Percentiles rank a stretch among this genome's conserved stretches.
These are phyloP conservation scores for Yponomeuta evonymella DNA, from an alignment of 2,888 invertebrate species.

Conservation along the genomic window DNA sequence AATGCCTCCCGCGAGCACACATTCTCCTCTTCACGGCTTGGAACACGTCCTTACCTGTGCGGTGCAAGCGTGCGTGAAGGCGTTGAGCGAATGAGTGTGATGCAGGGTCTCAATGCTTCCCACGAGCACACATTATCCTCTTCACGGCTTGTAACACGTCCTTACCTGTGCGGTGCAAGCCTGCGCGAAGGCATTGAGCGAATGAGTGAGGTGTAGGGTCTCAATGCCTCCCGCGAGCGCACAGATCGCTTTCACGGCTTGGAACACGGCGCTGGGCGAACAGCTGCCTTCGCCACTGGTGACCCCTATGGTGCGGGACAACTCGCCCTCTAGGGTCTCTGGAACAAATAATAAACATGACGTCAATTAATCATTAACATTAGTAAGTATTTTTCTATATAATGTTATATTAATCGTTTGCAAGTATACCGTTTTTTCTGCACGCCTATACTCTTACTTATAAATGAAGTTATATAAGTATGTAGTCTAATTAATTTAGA, in stretches of 20 bases:
- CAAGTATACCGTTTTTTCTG: too few species aligned
- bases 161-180: conserved; percentile 72
- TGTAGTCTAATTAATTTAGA: too few species aligned
- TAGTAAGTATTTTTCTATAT: too few species aligned
- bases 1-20: not conserved
- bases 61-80: conserved; percentile 77
- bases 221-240: conserved; percentile 92
- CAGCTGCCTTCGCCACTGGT: conserved; percentile 74
- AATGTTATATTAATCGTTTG: too few species aligned
- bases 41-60: conserved; percentile 45
- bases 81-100: conserved; percentile 85
- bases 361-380: not conserved
- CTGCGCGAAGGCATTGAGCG: conserved; percentile 79
- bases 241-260: conserved; percentile 95
- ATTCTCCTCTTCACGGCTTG: not conserved
- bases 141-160: not conserved
- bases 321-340: conserved; percentile 89
- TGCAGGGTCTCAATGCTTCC: conserved; percentile 93
- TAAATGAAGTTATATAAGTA: too few species aligned
- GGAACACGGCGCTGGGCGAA: conserved; percentile 80
- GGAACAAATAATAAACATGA: conserved; percentile 18
- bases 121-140: conserved; percentile 81
- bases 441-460: too few species aligned
- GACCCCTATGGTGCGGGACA: conserved; percentile 83
- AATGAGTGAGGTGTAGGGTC: conserved; percentile 89